Conservation (phyloP, 2,113 vertebrate species). For the Mormoops blainvillei region DNA sequence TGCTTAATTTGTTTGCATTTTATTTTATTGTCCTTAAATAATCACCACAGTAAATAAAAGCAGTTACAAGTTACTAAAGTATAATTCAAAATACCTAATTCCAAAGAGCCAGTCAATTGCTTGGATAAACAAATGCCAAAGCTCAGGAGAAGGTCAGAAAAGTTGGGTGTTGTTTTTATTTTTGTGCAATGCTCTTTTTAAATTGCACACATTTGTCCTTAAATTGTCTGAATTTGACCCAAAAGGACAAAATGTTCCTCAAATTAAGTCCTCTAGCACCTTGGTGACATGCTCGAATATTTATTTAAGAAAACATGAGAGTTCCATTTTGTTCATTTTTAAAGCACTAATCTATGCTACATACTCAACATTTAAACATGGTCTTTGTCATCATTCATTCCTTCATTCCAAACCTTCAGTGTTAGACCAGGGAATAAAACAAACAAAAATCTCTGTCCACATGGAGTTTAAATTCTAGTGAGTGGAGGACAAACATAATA, state of each 20-base stretch:
- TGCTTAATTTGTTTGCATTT: conserved; percentile 29
- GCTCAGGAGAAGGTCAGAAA: conserved; percentile 25
- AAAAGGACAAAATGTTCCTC: background rate
- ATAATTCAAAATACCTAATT: background rate
- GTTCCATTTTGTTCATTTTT: background rate
- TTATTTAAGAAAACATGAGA: background rate
- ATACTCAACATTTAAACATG: background rate
- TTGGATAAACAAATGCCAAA: conserved; percentile 43
- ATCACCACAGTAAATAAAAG: conserved; percentile 55
- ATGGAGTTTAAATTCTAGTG: background rate
- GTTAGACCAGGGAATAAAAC: background rate
- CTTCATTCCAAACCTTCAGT: background rate
- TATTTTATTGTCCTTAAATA: conserved; percentile 57
- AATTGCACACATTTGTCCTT: background rate
- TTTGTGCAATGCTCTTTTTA: background rate
- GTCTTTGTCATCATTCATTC: background rate
- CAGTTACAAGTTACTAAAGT: background rate
- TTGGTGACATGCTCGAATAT: background rate
- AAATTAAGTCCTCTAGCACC: background rate
- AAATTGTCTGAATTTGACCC: background rate
- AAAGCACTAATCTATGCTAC: background rate
- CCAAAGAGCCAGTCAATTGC: background rate
- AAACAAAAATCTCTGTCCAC: background rate
- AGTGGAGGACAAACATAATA: background rate
- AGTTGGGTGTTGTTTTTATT: background rate